Base-by-base conservation (phyloP, 2,888 invertebrate genomes). In the Catonia carolina region DNA sequence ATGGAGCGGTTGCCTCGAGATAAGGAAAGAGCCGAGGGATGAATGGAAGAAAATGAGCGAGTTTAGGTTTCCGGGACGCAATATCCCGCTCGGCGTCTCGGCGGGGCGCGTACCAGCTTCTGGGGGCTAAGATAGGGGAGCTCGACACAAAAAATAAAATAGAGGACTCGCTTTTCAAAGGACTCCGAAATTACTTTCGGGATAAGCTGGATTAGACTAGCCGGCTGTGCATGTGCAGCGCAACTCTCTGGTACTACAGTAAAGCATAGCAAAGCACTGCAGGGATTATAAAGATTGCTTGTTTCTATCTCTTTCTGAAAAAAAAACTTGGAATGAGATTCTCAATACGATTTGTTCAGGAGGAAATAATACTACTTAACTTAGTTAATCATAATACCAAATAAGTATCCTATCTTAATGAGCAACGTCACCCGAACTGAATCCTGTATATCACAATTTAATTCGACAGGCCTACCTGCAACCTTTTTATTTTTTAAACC, bases 111-210 rank as follows among this genome's bases (percentile, higher is more conserved):
- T 36, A 20, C 27, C 18, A 27, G 45, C 14, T 8, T 20, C 12
- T 10, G 35, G 31, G 53, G 33, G 14, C 51, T 22, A 27, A 42
- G 56, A 51, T 52, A 56, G 53, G 56, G 53, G 56, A 53, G 53
- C 47, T 47, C 53, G 57, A 53, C 53, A 53, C 53, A 61, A 62
- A 61, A 62, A 62, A 61, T 62, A 61, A 61, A 62, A 62, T 62
- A 61, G 62, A 55, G 55, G 59, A 61, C 58, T 54, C 56, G 59
- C 61, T 62, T 64, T 65, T 65, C 64, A 66, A 66, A 66, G 65
- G 64, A 64, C 60, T 66, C 65, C 65, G 65, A 67, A 67, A 67
- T 67, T 67, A 67, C 67, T 67, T 65, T 64, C 65, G 62, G 66
- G 67, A 66, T 67, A 67, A 67, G 67, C 67, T 63, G 63, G 64